phyloP scores from a whole-genome alignment of 2,113 vertebrate species.

The Sialia sialis region DNA sequence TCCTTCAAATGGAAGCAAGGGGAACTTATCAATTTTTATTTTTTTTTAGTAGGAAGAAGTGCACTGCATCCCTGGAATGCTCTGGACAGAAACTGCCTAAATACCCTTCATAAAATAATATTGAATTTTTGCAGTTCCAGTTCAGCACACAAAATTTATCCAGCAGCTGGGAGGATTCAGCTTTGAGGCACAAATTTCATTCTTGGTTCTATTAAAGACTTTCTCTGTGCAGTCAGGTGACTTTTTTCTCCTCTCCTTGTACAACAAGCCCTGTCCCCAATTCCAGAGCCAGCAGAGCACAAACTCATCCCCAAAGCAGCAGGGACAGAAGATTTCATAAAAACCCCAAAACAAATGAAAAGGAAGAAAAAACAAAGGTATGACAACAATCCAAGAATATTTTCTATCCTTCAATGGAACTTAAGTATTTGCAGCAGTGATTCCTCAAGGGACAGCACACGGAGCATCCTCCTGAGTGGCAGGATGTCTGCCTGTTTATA shows the following conservation, averaged over 20 bases:
- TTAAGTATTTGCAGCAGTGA: background rate
- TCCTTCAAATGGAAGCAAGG: background rate
- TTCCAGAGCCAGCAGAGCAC: background rate
- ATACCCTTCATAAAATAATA: background rate
- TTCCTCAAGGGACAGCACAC: background rate
- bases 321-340: background rate
- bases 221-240: background rate
- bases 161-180: background rate
- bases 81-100: background rate
- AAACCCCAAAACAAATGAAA: background rate
- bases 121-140: background rate
- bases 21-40: accelerated
- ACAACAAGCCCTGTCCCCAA: background rate
- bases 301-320: background rate
- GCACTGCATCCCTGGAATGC: background rate
- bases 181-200: background rate
- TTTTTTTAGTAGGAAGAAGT: background rate
- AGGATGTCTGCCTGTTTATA: background rate
- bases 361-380: background rate
- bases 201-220: background rate
- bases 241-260: background rate
- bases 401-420: background rate
- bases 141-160: background rate
- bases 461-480: background rate
- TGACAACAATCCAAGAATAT: background rate